Evolutionary conservation across 2,888 invertebrate species (phyloP), one percentile per base, ranked within the genome.

Genomic region (Lasioglossum malachurum): DNA sequence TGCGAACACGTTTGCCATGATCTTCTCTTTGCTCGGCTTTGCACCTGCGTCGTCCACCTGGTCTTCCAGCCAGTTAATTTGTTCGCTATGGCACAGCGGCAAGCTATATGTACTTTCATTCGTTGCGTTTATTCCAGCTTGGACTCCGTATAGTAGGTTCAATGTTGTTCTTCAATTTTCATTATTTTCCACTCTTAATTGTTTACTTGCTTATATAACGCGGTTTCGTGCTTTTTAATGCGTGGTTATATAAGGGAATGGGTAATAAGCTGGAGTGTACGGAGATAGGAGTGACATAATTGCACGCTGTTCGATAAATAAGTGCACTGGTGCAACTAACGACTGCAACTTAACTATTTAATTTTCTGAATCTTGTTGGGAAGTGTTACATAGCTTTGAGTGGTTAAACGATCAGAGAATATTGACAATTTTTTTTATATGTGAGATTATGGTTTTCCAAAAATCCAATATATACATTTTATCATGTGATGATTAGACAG

Each of bases 31-130:
- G 53, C 74, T 86, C 38, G 53, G 14, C 67, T 35, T 78, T 73
- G 82, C 90, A 89, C 91, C 91, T 90, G 89, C 91, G 87, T 64
- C 75, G 74, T 89, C 83, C 91, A 87, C 89, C 89, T 91, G 90
- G 87, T 80, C 72, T 86, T 75, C 31, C 71, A 49, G 64, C 80
- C 77, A 46, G 83, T 86, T 79, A 82, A 80, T 88, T 85, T 69
- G 35, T 31, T 60, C 64, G 27, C 38, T 75, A 46, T 3, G 35
- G 7, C 1, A 46, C 5, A 38, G 4, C 2, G 27, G 2, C 64
- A 46, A 77, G 57, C 64, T 53, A 31, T 75, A n/a, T n/a, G n/a
- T n/a, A 49, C 31, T 76, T 35, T 31, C 38, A 8, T 69, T 44
- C 64, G n/a, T 44, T 4, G 53, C 73, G 14, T 78, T 23, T 10